A percentile compares a stretch with the other conserved stretches of the same genome.
Evolutionary conservation across 2,888 invertebrate species (phyloP).

Genomic region (Meandrusa payeni): DNA sequence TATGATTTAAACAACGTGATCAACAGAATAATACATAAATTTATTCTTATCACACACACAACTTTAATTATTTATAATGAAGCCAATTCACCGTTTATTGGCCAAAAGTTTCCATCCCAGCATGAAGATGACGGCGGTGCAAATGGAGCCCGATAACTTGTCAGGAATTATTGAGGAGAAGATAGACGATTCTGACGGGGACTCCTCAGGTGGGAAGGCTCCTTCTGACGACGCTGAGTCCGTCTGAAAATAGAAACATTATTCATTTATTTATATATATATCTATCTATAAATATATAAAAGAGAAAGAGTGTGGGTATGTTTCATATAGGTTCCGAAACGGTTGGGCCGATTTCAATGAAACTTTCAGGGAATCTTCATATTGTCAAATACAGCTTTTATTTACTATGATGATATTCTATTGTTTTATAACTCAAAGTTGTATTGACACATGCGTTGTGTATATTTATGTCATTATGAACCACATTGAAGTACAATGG

Average conservation of each 20-base stretch:
- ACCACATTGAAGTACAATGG: too few species aligned
- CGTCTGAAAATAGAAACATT: slow-evolving; percentile 61
- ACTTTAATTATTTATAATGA: slow-evolving; percentile 10
- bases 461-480: too few species aligned
- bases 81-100: slow-evolving; percentile 74
- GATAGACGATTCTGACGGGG: slow-evolving; percentile 62
- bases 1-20: slow-evolving; percentile 21
- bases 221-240: slow-evolving; percentile 46
- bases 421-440: too few species aligned
- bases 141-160: slow-evolving; percentile 78
- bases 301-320: too few species aligned
- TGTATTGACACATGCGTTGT: too few species aligned
- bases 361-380: too few species aligned
- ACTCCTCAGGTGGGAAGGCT: slow-evolving; percentile 34
- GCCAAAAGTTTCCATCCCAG: slow-evolving; percentile 83
- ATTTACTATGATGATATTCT: too few species aligned
- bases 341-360: too few species aligned
- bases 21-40: slow-evolving; percentile 26
- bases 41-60: slow-evolving; percentile 31
- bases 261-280: too few species aligned
- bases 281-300: too few species aligned
- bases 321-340: too few species aligned
- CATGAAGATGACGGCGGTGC: slow-evolving; percentile 83
- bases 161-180: slow-evolving; percentile 80
- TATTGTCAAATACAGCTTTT: too few species aligned